Evolutionary conservation across 1,140 invertebrate species (phyloP), one percentile per base, ranked within the genome.

Genomic region (Geopemphigus sp.): DNA sequence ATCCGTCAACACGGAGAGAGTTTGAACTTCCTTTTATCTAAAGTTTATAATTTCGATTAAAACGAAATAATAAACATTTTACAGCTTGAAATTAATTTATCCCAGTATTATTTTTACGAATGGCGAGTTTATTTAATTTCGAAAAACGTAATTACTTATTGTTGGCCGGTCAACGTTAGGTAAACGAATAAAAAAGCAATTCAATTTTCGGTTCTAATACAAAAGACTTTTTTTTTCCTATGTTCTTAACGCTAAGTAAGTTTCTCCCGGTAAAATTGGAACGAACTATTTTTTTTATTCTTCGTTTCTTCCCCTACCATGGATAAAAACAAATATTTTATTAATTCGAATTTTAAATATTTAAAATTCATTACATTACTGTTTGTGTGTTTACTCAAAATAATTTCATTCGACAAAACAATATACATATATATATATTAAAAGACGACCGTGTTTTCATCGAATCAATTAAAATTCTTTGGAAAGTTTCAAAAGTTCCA

Each of bases 241-340:
- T 72, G 50, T 72, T 54, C 68, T 53, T 54, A 72, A 72, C 47
- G 47, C 68, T 72, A 72, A 72, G 50, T 72, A 72, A 72, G 68
- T 72, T 32, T 1, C 8, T 54, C 26, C 3, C 24, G 47, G 24
- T 29, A 54, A 72, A 72, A 26, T 47, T 12, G 11, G 15, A 29
- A 72, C 24, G 68, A 22, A 17, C 17, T 72, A 29, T 72, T 72
- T 72, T 72, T 54, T 47, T 54, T 72, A n/a, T 53, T 54, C 22
- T 72, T 72, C 53, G 1, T n/a, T 6, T 19, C 24, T 24, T 54
- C 47, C n/a, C 11, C 47, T 14, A 1, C 11, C 47, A 15, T 54
- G 3, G 10, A 72, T 8, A 54, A 22, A 19, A 10, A 19, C 0
- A 1, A 22, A 53, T 72, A 24, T 70, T 72, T 54, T 29, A 14